Base-by-base conservation (phyloP, 2,888 invertebrate genomes). In the Dermolepida albohirtum region DNA sequence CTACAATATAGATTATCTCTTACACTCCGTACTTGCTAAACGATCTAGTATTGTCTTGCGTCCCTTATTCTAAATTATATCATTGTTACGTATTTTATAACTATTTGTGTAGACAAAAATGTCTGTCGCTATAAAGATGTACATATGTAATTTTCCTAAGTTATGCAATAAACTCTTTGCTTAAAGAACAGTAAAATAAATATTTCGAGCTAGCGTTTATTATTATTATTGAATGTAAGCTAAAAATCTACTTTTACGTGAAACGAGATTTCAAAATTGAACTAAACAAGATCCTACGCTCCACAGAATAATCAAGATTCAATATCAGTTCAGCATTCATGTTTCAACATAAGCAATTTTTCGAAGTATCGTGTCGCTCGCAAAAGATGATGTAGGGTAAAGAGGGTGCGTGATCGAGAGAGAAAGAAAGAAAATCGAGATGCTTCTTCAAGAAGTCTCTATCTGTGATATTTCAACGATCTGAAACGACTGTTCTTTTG, bases 291-390 rank as follows among this genome's bases (percentile, higher is more conserved):
- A 52, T 52, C 51, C 29, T 52, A 52, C 34, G 29, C 29, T 29
- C 51, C 29, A 52, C 14, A 34, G 51, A 34, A 52, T 52, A 52
- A 52, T 52, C 51, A 52, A 52, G 51, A 29, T 52, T 52, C 51
- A 52, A 52, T 52, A 52, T 52, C 51, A 34, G 51, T 12, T 12
- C 29, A 52, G 51, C 29, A 52, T 52, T 52, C 51, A 52, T 52
- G 29, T 29, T 52, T 52, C 51, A 52, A 52, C 51, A 52, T 52
- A 52, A 52, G 51, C 51, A 52, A 52, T 52, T 52, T 52, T 52
- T 52, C 29, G 51, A 52, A 11, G 29, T 29, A 29, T 34, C 51
- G 29, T 52, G 29, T 29, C 12, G 29, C n/a, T n/a, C 11, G 29
- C 8, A 4, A 22, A 22, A 22, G 22, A 22, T 22, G 22, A 22